Evolutionary conservation across 2,888 invertebrate species (phyloP), one percentile per base, ranked within the genome.

Genomic region (Conistra vaccinii): DNA sequence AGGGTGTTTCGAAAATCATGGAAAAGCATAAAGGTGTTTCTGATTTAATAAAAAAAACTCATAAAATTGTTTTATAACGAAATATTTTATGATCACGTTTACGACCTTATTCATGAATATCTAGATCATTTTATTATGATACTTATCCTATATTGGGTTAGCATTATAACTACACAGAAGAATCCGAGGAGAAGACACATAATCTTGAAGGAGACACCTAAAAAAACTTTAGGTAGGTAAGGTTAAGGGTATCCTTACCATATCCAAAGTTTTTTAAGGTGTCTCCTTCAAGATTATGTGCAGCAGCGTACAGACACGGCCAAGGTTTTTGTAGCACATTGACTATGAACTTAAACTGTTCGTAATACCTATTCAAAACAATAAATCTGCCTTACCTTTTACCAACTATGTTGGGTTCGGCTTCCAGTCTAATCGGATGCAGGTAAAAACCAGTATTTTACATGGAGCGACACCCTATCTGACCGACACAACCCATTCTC

Each of bases 21-120:
- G 5, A 57, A 66, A 57, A 35, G 3, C 32, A 29, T 48, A 68
- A 67, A 66, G 39, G 32, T 78, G 45, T 73, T 83, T 67, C 69
- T 29, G 80, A 66, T 69, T 83, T 83, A 66, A 81, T 79, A 67
- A 81, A 73, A 35, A 80, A 79, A 23, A 5, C 57, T n/a, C 84
- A 60, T 79, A 79, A 83, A 83, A 81, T 67, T 29, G n/a, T 79
- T 83, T 80, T 73, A 73, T 73, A 62, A 69, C 58, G 20, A 62
- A 67, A 83, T 73, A 73, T 66, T 83, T 73, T 79, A 83, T 67
- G 69, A 10, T 14, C 20, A 2, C 53, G 26, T 69, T 81, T 73
- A 81, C 73, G 80, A 32, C 3, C 17, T 62, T 57, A 57, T 73
- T 84, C 74, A 83, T 81, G 73, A 83, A 78, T 58, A 53, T n/a